Conservation (phyloP, 2,797 vertebrate genomes). For the Halcyon leucocephala region DNA sequence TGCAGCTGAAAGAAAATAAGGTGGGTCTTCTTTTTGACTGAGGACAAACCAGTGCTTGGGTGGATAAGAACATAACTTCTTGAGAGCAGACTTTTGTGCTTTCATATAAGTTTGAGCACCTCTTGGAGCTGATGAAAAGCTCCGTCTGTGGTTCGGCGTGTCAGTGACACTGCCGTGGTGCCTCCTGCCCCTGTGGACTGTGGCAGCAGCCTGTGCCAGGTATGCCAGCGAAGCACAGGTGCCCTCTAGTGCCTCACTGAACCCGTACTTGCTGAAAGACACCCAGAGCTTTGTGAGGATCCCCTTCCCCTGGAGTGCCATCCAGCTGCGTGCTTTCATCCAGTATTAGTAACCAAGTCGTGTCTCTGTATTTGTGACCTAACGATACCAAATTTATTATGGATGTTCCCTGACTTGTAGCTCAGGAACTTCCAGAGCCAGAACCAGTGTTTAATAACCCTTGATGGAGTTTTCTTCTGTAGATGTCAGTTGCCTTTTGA, state of each 20-base stretch:
- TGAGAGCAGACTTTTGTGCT: neutral
- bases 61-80: neutral
- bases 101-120: neutral
- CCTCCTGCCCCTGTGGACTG: neutral
- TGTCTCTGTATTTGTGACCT: neutral
- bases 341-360: neutral
- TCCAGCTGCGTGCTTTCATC: neutral
- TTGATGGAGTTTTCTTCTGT: neutral
- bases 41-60: neutral
- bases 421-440: neutral
- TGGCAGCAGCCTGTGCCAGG: neutral
- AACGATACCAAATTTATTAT: neutral
- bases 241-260: slow-evolving; percentile 51
- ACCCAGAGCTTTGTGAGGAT: neutral
- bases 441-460: neutral
- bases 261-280: neutral
- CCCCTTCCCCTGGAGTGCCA: neutral
- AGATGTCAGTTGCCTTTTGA: neutral
- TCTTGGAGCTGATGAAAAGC: neutral
- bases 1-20: neutral
- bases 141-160: neutral
- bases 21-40: neutral
- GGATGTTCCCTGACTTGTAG: neutral
- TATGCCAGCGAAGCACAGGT: neutral
- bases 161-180: neutral